Base-by-base conservation (phyloP, 2,113 vertebrate genomes). In the Alligator sinensis region DNA sequence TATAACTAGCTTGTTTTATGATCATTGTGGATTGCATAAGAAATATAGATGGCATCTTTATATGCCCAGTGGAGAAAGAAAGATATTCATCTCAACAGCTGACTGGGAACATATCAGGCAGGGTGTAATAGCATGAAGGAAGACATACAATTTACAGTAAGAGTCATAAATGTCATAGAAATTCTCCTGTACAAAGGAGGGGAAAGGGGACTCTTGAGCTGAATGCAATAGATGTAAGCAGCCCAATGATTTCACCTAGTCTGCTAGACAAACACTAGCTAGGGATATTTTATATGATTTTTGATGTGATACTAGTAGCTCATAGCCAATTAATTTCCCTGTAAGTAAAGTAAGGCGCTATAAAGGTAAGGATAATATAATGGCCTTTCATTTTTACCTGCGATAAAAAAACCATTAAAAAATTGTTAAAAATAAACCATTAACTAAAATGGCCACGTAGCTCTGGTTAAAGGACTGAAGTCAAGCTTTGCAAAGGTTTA, bases 81-180 rank as follows among this genome's bases (percentile, higher is more conserved):
- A 77, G 18, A 11, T 87, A 58, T 87, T 90, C 75, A 84, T 25
- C 59, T 84, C 27, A 88, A 79, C 18, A 88, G 47, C 57, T 82
- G 62, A 78, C 76, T 80, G 24, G 19, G 59, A 88, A 82, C 11
- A 55, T 88, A 93, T 79, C 86, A 80, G 55, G 28, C 34, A 21
- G 93, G 55, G 86, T 34, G 58, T 47, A 81, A 74, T 75, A 96
- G 74, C 77, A 82, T 9, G 47, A 62, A 82, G 60, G 77, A 18
- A 55, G 55, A 27, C 85, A 77, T 81, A 92, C 77, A 54, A 86
- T 88, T 96, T 86, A 78, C n/a, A 78, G 15, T 80, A 93, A 86
- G 91, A 94, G 21, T 78, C 88, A 80, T 82, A 94, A 92, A 72
- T 60, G 66, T 89, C 59, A 84, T 59, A 94, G 21, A 75, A 17